Percentiles rank a stretch among this genome's conserved stretches.
These are phyloP conservation scores for Urocyon cinereoargenteus DNA, from an alignment of 2,797 vertebrate species.

Conservation along the genomic window DNA sequence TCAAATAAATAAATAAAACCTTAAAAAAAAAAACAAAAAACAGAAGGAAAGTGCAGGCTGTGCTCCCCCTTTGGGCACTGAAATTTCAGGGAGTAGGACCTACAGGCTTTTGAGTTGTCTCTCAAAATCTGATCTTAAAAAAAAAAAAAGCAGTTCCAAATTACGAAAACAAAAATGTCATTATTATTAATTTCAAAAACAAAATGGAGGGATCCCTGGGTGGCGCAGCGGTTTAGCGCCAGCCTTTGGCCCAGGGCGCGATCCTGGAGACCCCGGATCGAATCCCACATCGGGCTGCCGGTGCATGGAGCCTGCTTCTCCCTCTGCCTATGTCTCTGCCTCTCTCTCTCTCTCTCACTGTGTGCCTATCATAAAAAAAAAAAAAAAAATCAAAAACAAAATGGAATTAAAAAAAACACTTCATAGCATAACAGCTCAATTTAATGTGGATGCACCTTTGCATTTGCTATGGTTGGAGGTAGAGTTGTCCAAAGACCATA, in stretches of 20 bases:
- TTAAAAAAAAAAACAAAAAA: background rate
- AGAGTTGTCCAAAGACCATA: background rate
- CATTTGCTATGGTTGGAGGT: background rate
- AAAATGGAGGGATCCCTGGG: too few species aligned
- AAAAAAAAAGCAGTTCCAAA: background rate
- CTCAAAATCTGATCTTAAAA: background rate
- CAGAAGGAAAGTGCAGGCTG: background rate
- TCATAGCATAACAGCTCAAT: background rate
- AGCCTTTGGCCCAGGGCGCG: too few species aligned
- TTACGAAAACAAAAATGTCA: background rate
- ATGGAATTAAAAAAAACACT: background rate
- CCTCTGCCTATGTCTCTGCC: too few species aligned
- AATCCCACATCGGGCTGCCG: too few species aligned
- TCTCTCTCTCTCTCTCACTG: too few species aligned
- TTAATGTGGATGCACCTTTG: background rate
- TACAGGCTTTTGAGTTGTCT: background rate
- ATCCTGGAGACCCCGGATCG: too few species aligned
- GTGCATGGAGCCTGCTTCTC: too few species aligned
- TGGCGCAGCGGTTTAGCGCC: too few species aligned
- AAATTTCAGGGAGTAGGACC: background rate
- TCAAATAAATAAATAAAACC: too few species aligned
- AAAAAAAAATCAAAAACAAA: slow-evolving; percentile 40
- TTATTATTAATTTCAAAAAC: background rate
- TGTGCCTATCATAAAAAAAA: too few species aligned
- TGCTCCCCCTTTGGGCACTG: background rate